Conservation (phyloP, 2,113 vertebrate genomes). For the Zootoca vivipara region DNA sequence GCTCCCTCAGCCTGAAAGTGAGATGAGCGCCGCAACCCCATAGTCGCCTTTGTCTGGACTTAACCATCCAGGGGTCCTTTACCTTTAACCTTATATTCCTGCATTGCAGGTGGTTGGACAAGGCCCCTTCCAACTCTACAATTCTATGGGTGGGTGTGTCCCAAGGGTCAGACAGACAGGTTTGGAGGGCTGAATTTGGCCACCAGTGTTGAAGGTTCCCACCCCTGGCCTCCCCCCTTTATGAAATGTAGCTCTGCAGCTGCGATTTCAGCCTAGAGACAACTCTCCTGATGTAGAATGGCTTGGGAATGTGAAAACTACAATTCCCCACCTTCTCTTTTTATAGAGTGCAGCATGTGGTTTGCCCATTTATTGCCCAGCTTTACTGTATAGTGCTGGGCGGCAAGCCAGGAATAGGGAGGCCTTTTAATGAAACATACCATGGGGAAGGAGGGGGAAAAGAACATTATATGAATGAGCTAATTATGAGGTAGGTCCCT, state of each 20-base stretch:
- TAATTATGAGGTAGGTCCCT: slow-evolving; percentile 40
- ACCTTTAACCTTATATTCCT: too few species aligned
- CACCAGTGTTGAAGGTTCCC: too few species aligned
- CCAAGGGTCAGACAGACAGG: too few species aligned
- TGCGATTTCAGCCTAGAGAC: background rate
- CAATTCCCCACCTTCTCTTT: background rate
- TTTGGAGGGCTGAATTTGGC: too few species aligned
- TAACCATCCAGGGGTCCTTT: too few species aligned
- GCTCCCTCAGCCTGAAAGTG: too few species aligned
- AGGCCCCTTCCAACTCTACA: too few species aligned
- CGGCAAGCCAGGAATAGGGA: background rate
- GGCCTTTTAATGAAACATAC: background rate
- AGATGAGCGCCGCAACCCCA: too few species aligned
- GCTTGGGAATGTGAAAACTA: background rate
- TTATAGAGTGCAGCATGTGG: fast-evolving
- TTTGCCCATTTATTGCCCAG: background rate
- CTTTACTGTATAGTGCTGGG: background rate
- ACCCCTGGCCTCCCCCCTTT: too few species aligned
- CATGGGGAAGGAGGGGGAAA: background rate
- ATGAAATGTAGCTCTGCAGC: background rate
- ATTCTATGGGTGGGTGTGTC: too few species aligned
- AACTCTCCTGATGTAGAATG: background rate
- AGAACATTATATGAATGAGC: slow-evolving; percentile 27
- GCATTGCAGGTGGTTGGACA: too few species aligned
- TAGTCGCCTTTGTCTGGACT: too few species aligned